Base-by-base conservation (phyloP, 2,113 vertebrate species). In the Typhlomys cinereus region DNA sequence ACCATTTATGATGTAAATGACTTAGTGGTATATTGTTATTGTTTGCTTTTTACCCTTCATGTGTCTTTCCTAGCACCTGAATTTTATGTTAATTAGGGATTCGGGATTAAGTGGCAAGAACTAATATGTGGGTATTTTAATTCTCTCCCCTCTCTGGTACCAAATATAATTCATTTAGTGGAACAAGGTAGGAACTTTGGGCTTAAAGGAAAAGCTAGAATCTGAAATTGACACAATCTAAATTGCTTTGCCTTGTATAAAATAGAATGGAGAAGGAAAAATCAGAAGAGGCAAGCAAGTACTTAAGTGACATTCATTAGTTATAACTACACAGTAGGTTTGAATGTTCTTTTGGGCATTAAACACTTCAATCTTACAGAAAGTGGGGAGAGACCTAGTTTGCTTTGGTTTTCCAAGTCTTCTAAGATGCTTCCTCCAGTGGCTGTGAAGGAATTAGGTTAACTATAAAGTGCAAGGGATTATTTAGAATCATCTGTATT, bases 1-100 rank as follows among this genome's bases (percentile, higher is more conserved):
- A 97, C 98, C 98, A 99, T 99, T 99, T 99, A 99, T 99, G 97
- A 99, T 99, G 98, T 98, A 96, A 10, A 39, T 76, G 18, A 78
- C 71, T 50, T 95, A 90, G 89, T 92, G 46, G 75, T 98, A 97
- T 96, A 96, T 93, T 96, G 88, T 83, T 18, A 44, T 96, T 96
- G 96, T n/a, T 52, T 96, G 0, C 74, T 89, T 95, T 85, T 96
- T 91, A 88, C 94, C 81, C 41, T 93, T 78, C 78, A 79, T 76
- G 75, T 97, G 90, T 34, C 78, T 9, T 88, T 81, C 7, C 57
- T 90, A 27, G 25, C 25, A 76, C 82, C 64, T 25, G n/a, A 79
- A 25, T 34, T 88, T 92, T 62, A 34, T 89, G 71, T 89, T 95
- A 88, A 79, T 66, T 90, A 82, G 88, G 34, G 62, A 79, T 66